phyloP scores from a whole-genome alignment of 53 echinoderm and acorn worm species.

The Zoroaster sp. region DNA sequence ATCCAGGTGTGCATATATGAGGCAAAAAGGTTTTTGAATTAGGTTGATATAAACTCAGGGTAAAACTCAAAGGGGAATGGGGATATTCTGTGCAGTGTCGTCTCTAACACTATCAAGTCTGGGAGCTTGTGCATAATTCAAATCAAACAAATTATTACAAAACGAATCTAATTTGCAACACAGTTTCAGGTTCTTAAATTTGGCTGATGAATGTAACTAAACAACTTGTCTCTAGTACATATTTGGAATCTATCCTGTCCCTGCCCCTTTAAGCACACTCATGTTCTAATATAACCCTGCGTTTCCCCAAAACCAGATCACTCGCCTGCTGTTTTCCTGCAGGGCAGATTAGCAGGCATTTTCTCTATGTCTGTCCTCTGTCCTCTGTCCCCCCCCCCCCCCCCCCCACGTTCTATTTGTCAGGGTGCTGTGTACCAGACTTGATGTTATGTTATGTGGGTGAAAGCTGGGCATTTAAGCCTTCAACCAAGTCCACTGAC shows the following conservation, averaged over 20 bases:
- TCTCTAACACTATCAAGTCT: no score
- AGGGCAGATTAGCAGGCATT: slow-evolving; percentile 43
- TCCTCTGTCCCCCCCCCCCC: slow-evolving; percentile 1
- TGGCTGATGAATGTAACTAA: not conserved
- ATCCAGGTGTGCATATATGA: no score
- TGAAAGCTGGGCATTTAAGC: not conserved
- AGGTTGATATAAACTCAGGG: no score
- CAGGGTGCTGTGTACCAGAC: not conserved
- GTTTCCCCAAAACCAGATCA: slow-evolving; percentile 1
- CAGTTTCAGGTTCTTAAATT: no score
- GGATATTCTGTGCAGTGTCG: no score
- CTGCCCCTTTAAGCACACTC: slow-evolving; percentile 4
- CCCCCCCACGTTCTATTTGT: no score
- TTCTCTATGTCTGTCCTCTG: not conserved
- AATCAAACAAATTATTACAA: no score
- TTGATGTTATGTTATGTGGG: not conserved
- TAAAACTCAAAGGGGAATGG: no score
- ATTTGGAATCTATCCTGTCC: not conserved
- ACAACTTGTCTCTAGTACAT: no score
- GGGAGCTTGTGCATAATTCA: no score
- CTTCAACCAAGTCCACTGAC: not conserved
- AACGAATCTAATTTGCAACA: no score
- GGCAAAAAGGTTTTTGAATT: no score
- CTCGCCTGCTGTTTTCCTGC: slow-evolving; percentile 9
- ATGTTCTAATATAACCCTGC: slow-evolving; percentile 17